A percentile compares a stretch with the other conserved stretches of the same genome.
Conservation (phyloP, 2,797 vertebrate genomes). For the Ctenochaetus hawaiiensis region DNA sequence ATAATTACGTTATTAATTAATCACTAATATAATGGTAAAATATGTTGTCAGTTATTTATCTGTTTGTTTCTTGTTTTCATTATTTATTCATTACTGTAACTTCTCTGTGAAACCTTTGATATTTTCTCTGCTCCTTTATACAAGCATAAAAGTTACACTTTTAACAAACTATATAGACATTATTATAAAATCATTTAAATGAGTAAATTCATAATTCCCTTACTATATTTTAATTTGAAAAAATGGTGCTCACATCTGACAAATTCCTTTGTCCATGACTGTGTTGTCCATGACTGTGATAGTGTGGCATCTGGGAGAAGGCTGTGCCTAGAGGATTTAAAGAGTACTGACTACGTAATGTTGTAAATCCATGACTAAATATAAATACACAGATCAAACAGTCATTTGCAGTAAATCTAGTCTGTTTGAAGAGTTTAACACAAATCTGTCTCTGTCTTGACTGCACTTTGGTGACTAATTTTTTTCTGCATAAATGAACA, state of each 20-base stretch:
- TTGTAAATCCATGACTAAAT: neutral
- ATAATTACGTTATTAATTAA: no score
- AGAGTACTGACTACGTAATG: neutral
- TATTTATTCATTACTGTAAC: no score
- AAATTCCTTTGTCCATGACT: no score
- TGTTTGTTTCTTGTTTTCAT: neutral
- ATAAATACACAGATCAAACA: neutral
- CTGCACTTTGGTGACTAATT: conserved; percentile 17
- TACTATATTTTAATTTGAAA: neutral
- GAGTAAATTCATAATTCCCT: neutral
- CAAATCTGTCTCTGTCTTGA: neutral
- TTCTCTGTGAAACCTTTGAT: no score
- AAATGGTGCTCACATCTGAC: neutral
- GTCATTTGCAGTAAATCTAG: neutral
- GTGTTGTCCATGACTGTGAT: no score
- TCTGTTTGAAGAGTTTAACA: neutral
- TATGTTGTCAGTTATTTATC: neutral
- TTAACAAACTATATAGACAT: neutral
- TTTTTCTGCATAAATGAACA: conserved; percentile 13
- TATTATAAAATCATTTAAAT: neutral
- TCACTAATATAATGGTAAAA: no score
- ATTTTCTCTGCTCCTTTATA: neutral
- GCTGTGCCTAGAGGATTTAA: neutral
- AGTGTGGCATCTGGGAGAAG: neutral
- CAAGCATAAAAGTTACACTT: neutral